Percentiles rank a stretch among this genome's conserved stretches.
Evolutionary conservation across 2,888 invertebrate species (phyloP).

Genomic region (Argynnis bischoffii): DNA sequence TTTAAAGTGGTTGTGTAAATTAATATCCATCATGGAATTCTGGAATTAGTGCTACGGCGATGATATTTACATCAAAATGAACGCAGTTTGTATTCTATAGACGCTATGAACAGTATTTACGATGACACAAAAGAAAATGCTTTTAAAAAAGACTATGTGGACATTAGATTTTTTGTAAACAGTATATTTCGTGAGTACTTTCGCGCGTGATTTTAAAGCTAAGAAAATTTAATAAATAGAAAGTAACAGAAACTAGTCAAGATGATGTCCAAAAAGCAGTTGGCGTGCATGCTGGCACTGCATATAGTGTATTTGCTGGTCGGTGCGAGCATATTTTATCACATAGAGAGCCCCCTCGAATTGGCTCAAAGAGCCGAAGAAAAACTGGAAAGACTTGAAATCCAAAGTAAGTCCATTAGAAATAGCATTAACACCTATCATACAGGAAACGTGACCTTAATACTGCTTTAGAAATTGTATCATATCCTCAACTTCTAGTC

Average conservation of each 20-base stretch:
- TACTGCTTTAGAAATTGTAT: conserved; percentile 38
- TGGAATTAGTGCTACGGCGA: conserved; percentile 56
- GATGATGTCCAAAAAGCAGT: conserved; percentile 91
- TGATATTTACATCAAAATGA: conserved; percentile 44
- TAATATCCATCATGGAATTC: conserved; percentile 48
- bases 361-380: conserved; percentile 81
- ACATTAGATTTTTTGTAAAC: conserved; percentile 54
- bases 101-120: conserved; percentile 50
- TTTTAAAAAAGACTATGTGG: conserved; percentile 57
- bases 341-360: conserved; percentile 90
- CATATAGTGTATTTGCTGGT: conserved; percentile 90
- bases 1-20: conserved; percentile 34
- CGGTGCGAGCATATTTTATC: conserved; percentile 93
- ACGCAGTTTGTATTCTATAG: conserved; percentile 49
- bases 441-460: conserved; percentile 34
- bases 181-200: conserved; percentile 21
- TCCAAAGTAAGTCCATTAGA: conserved; percentile 84
- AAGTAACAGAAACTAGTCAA: conserved; percentile 63
- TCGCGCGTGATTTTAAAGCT: conserved; percentile 31
- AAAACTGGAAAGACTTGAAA: conserved; percentile 84
- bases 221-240: conserved; percentile 38
- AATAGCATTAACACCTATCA: conserved; percentile 27
- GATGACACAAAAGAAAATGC: conserved; percentile 49
- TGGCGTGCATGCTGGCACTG: conserved; percentile 87
- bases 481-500: conserved; percentile 39